Conservation (phyloP, 2,888 invertebrate species). For the Camptogramma bilineatum region DNA sequence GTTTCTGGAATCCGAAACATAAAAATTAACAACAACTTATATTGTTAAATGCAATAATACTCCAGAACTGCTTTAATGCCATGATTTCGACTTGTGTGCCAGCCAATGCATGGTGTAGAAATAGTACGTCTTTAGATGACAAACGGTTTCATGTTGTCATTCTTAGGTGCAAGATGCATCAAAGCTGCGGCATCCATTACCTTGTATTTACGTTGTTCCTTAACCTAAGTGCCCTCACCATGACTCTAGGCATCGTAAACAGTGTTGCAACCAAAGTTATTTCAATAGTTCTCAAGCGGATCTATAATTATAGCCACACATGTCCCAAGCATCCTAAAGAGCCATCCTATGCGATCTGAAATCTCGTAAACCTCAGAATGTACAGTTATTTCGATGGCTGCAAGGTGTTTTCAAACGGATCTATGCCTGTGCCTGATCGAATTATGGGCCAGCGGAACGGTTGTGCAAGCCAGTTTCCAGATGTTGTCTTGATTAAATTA, state of each 20-base stretch:
- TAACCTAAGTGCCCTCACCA: not conserved
- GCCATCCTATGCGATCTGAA: slow-evolving; percentile 15
- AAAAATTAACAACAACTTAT: too few relatives aligned
- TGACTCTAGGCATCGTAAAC: not conserved
- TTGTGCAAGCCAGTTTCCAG: slow-evolving; percentile 55
- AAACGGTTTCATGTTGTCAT: too few relatives aligned
- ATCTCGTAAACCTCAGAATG: slow-evolving; percentile 31
- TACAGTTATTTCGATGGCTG: slow-evolving; percentile 38
- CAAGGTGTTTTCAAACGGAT: slow-evolving; percentile 42
- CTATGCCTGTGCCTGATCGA: slow-evolving; percentile 54
- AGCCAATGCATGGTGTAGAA: too few relatives aligned
- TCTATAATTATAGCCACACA: not conserved
- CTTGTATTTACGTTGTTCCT: not conserved
- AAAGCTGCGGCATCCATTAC: too few relatives aligned
- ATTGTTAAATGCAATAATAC: too few relatives aligned
- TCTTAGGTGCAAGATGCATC: too few relatives aligned
- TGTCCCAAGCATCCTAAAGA: slow-evolving; percentile 6
- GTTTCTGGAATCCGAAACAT: too few relatives aligned
- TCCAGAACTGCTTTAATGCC: too few relatives aligned
- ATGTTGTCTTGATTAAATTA: slow-evolving; percentile 53
- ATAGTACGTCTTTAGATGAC: too few relatives aligned
- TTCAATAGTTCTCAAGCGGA: slow-evolving; percentile 1
- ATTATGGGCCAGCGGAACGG: slow-evolving; percentile 48
- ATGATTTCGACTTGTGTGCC: too few relatives aligned
- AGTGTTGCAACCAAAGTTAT: not conserved